These are phyloP conservation scores for Salticus scenicus DNA, from an alignment of 2,888 invertebrate genomes.

Conservation along the genomic window DNA sequence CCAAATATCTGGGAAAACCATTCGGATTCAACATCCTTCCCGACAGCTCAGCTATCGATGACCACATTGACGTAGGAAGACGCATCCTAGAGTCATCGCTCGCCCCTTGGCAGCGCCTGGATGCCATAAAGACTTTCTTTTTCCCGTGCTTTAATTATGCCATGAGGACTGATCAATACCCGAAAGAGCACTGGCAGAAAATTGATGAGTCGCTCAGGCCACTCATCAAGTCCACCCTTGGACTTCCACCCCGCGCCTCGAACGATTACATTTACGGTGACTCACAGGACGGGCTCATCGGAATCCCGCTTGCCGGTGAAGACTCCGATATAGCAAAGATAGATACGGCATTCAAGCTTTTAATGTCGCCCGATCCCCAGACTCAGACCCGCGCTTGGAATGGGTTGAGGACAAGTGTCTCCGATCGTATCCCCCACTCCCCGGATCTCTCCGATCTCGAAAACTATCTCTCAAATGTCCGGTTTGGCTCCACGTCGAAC, in stretches of 20 bases:
- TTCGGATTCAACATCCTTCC: neutral
- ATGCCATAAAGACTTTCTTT: neutral
- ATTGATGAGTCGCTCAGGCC: neutral
- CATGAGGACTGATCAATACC: neutral
- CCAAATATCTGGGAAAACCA: neutral
- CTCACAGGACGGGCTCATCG: neutral
- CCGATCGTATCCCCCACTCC: neutral
- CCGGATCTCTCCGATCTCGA: neutral
- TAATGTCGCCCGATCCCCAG: neutral
- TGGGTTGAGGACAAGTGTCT: neutral
- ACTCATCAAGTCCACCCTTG: neutral
- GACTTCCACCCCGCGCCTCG: neutral
- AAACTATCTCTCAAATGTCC: neutral
- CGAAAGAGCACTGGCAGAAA: neutral
- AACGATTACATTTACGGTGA: neutral
- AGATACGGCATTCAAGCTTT: neutral
- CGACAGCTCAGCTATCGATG: neutral
- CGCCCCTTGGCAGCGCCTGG: neutral
- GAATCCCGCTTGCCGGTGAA: neutral
- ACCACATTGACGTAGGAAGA: too few species aligned
- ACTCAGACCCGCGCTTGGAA: neutral
- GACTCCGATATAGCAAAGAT: neutral
- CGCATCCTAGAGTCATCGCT: neutral
- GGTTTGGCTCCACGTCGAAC: neutral
- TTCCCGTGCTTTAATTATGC: neutral